phyloP scores from a whole-genome alignment of 2,797 vertebrate species.

The Heteromormyrus szaboi region DNA sequence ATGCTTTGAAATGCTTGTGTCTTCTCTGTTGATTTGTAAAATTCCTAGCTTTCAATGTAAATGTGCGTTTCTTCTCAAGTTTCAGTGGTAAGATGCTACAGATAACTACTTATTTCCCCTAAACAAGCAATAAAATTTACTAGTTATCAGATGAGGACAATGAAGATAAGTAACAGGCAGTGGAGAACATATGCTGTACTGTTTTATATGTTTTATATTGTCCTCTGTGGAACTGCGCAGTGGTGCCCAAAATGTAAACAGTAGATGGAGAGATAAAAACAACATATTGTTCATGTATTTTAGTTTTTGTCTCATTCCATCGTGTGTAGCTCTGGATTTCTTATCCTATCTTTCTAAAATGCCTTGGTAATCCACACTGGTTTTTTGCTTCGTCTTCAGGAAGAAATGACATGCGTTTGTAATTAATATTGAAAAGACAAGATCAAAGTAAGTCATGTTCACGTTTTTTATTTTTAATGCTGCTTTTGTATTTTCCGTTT shows the following conservation, averaged over 20 bases:
- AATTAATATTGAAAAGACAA: background rate
- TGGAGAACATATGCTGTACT: constrained; percentile 19
- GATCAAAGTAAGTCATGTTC: background rate
- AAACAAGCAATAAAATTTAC: background rate
- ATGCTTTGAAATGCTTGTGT: background rate
- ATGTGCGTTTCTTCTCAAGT: background rate
- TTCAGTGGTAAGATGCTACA: background rate
- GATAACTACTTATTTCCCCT: background rate
- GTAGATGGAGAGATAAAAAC: constrained; percentile 17
- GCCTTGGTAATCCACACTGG: background rate
- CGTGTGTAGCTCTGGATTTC: background rate
- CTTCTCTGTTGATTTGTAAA: background rate
- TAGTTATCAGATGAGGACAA: constrained; percentile 8
- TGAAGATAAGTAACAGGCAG: background rate
- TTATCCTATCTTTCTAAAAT: background rate
- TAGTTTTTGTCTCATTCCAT: background rate
- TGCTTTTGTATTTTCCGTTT: background rate
- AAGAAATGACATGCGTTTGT: background rate
- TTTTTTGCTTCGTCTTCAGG: background rate
- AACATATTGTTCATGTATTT: background rate
- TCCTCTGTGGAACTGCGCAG: background rate
- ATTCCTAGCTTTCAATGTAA: background rate
- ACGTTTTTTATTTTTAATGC: background rate
- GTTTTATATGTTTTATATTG: constrained; percentile 18
- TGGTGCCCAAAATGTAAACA: constrained; percentile 16